Evolutionary conservation across 2,113 vertebrate species (phyloP), one percentile per base, ranked within the genome.

Genomic region (Orycteropus afer): DNA sequence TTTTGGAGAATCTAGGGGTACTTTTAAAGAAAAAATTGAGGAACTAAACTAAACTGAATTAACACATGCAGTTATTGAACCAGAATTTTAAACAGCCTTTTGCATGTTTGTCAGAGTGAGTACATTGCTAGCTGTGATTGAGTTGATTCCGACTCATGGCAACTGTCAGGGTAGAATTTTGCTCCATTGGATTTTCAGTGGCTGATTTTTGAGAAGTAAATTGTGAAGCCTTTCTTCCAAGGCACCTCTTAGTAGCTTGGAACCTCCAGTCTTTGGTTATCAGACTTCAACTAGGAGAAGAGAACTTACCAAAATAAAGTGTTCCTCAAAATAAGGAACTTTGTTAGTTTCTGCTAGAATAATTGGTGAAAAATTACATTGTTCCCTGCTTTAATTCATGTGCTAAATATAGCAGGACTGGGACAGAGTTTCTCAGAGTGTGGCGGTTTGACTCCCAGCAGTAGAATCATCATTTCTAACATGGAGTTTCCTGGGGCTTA

Each of bases 101-200:
- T 51, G n/a, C 15, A 1, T 87, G 63, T 93, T 88, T 85, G n/a
- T 92, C 51, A 79, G n/a, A 89, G 63, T 89, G 47, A 84, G n/a
- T n/a, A n/a, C n/a, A n/a, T n/a, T n/a, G 34, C 65, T n/a, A 17
- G 34, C 23, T 18, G 15, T 17, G 15, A 37, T 18, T 37, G 37
- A 22, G 67, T 71, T 71, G 67, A 71, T 37, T 20, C 25, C 34
- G 37, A 61, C 59, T 13, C 59, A 61, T 29, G 59, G 10, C 59
- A 61, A n/a, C n/a, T n/a, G n/a, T n/a, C n/a, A 61, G 65, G 37
- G 65, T 37, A n/a, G 65, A 69, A 34, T n/a, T 69, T 32, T 34
- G 32, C 6, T 25, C 25, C 15, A 2, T 69, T 6, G 34, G 15
- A 5, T n/a, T 69, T 69, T 69, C 15, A n/a, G 34, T 18, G 65